A percentile compares a stretch with the other conserved stretches of the same genome.
phyloP scores from a whole-genome alignment of 2,113 vertebrate species.

The Cryptomyrus ogoouensis region DNA sequence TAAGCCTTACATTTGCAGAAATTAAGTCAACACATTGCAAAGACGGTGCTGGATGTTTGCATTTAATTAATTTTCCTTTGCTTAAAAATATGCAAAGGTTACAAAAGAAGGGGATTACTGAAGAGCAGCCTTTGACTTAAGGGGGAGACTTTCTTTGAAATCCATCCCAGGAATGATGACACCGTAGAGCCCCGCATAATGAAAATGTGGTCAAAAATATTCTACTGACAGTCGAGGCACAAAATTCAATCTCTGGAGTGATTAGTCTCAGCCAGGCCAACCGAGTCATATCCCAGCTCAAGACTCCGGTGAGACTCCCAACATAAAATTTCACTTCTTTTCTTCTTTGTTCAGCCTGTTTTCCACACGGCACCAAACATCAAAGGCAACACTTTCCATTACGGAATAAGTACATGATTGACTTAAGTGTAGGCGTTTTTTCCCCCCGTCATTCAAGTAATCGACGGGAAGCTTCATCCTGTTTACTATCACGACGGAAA shows the following conservation, averaged over 20 bases:
- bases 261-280: not conserved
- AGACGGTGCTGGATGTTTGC: not conserved
- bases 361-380: not conserved
- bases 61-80: conserved; percentile 20
- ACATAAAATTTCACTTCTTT: not conserved
- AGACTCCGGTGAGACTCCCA: not conserved
- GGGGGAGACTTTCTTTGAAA: conserved; percentile 3
- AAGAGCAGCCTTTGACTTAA: not conserved
- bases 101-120: conserved; percentile 1
- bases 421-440: not conserved
- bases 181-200: not conserved
- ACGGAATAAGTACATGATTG: not conserved
- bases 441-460: not conserved
- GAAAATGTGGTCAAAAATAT: conserved; percentile 9
- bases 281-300: not conserved
- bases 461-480: not conserved
- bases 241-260: not conserved
- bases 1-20: conserved; percentile 11
- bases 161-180: conserved; percentile 4
- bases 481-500: not conserved
- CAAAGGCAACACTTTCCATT: conserved; percentile 1
- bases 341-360: not conserved
- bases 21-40: conserved; percentile 19
- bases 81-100: conserved; percentile 9
- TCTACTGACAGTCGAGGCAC: not conserved